Conservation (phyloP, 2,888 invertebrate species). For the Lypha dubia region DNA sequence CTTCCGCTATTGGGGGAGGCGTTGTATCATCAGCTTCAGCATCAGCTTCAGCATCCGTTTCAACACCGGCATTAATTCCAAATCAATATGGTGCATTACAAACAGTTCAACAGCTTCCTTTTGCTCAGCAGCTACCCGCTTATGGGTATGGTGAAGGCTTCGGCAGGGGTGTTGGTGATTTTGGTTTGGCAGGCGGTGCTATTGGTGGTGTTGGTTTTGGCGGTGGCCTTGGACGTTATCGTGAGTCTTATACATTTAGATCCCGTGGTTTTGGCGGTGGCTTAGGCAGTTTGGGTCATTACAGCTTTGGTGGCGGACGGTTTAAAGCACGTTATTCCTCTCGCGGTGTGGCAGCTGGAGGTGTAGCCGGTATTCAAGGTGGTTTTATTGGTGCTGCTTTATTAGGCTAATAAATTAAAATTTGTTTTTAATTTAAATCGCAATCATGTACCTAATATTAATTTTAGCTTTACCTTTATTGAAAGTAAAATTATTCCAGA, state of each 20-base stretch:
- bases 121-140: constrained; percentile 72
- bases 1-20: constrained; percentile 21
- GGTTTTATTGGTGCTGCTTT: constrained; percentile 68
- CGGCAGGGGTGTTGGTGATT: constrained; percentile 2
- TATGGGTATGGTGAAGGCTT: constrained; percentile 15
- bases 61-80: not conserved
- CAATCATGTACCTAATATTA: no score
- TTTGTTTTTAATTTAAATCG: no score
- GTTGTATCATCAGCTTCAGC: constrained; percentile 27
- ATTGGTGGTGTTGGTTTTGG: constrained; percentile 72
- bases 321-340: constrained; percentile 76
- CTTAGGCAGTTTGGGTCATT: constrained; percentile 70
- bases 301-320: constrained; percentile 74
- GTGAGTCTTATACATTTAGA: constrained; percentile 75
- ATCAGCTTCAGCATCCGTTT: constrained; percentile 16
- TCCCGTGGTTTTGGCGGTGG: constrained; percentile 78
- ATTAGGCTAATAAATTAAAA: constrained; percentile 66
- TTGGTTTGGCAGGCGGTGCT: constrained; percentile 69
- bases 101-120: constrained; percentile 74
- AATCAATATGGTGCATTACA: constrained; percentile 56
- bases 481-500: no score
- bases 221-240: constrained; percentile 78
- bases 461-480: no score
- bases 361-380: constrained; percentile 75
- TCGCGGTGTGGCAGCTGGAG: constrained; percentile 72